Evolutionary conservation across 2,113 vertebrate species (phyloP), one percentile per base, ranked within the genome.

Genomic region (Neogale vison): DNA sequence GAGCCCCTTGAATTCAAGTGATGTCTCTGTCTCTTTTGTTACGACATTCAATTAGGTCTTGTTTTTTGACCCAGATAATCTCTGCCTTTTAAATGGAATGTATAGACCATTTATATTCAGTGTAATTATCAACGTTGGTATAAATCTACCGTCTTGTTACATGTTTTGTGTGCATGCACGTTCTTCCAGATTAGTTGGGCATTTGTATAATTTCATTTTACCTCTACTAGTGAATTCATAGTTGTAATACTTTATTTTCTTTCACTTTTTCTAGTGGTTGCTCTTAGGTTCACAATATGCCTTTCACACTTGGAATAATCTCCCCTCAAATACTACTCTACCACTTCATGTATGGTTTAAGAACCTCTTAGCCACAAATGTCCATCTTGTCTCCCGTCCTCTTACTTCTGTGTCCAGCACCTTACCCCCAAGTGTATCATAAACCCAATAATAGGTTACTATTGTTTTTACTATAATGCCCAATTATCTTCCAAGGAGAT

Each of bases 361-460:
- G 59, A 85, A 26, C 3, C 11, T 81, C 45, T 39, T 36, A 76
- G 23, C 0, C 8, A 21, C 2, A 6, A 47, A 8, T 24, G n/a
- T 50, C 5, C 29, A n/a, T 45, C 17, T 39, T 10, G 24, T 39
- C 21, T 23, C 36, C 36, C 39, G 15, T 10, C 10, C 39, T 84
- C 50, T 5, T 8, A 9, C 7, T 57, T 36, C 18, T 1, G 29
- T 4, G 0, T 26, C 15, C 17, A 1, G 29, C 63, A 34, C 13
- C 55, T 63, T 45, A 72, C 29, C 80, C 55, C 72, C 57, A 1
- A n/a, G 11, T 29, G 12, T n/a, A 17, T 20, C 15, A 34, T n/a
- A 83, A 59, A 15, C 34, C 42, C 39, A 23, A 26, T 34, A 34
- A 81, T 6, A 39, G 0, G 1, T 6, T 65, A 34, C n/a, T 74